Base-by-base conservation (phyloP, 2,888 invertebrate species). In the Keiferia lycopersicella region DNA sequence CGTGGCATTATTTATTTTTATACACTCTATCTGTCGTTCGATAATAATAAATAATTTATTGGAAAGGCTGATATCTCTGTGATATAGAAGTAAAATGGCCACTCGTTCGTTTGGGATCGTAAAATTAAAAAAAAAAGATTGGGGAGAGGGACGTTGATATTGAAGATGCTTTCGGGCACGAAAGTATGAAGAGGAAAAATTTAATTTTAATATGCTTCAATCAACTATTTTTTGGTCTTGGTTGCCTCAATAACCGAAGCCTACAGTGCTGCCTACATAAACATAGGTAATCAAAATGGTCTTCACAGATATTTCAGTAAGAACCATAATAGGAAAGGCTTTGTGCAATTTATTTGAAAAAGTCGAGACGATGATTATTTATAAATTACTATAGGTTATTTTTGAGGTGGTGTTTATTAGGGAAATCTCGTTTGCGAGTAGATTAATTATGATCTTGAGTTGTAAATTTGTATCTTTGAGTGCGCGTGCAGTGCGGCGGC, bases 21-120 rank as follows among this genome's bases (percentile, higher is more conserved):
- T 79, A 78, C 78, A 79, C 74, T 86, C 74, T 82, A 83, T 83
- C 83, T 74, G 67, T 69, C 69, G 71, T 76, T 75, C 72, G 76
- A 81, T 82, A 78, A 68, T 76, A 82, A 83, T 85, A 84, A 84
- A 84, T 83, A 82, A 80, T 78, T 78, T 78, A 84, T 82, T 75
- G 79, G 78, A 79, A 79, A 79, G 69, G 69, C 74, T 77, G 71
- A 77, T 79, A 80, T 79, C 76, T 67, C 26, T 74, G 71, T 71
- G 70, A 71, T 70, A 72, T 58, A 68, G 69, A 66, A 69, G 73
- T 67, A 69, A 74, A 75, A 75, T 66, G 67, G 72, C 65, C 66
- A 71, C 66, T 69, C 72, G 68, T 73, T 69, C 72, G 68, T 73
- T 66, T 56, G 65, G 64, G 66, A 58, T 72, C 73, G 69, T 73